phyloP scores from a whole-genome alignment of 2,113 vertebrate species.

The Salvator merianae region DNA sequence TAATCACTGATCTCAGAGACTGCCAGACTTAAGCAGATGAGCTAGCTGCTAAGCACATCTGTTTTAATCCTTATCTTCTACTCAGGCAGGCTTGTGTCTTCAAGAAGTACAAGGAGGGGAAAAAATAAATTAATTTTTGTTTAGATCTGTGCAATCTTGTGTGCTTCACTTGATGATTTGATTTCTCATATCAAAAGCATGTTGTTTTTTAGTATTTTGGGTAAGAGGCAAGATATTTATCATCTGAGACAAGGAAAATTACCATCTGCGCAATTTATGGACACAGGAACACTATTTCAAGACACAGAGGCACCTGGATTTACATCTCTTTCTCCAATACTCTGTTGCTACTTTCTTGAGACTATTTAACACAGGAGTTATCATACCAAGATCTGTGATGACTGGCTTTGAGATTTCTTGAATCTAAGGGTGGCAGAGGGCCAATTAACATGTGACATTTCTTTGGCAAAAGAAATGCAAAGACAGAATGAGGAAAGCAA shows the following conservation, averaged over 20 bases:
- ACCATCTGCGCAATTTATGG: slow-evolving; percentile 74
- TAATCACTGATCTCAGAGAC: slow-evolving; percentile 92
- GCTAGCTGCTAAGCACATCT: slow-evolving; percentile 91
- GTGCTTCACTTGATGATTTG: slow-evolving; percentile 76
- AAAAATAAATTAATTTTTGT: slow-evolving; percentile 88
- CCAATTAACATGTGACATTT: neutral
- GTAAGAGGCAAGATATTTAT: slow-evolving; percentile 69
- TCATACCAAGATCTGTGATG: neutral
- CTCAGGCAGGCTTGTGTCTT: slow-evolving; percentile 83
- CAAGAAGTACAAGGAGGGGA: slow-evolving; percentile 83
- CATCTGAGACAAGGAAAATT: slow-evolving; percentile 60
- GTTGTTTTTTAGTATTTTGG: slow-evolving; percentile 38
- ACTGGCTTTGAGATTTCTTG: neutral
- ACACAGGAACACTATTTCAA: slow-evolving; percentile 56
- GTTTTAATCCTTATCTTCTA: slow-evolving; percentile 93
- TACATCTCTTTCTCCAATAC: slow-evolving; percentile 47
- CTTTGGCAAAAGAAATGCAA: neutral
- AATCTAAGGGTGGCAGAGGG: neutral
- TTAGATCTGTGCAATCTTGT: slow-evolving; percentile 78
- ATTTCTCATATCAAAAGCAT: slow-evolving; percentile 78
- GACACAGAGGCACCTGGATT: slow-evolving; percentile 45
- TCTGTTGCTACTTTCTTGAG: slow-evolving; percentile 37
- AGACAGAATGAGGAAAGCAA: neutral
- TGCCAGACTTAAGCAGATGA: slow-evolving; percentile 90
- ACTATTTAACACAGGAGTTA: slow-evolving; percentile 15